Evolutionary conservation across 2,113 vertebrate genomes (phyloP).

Genomic region (Erinaceus europaeus): DNA sequence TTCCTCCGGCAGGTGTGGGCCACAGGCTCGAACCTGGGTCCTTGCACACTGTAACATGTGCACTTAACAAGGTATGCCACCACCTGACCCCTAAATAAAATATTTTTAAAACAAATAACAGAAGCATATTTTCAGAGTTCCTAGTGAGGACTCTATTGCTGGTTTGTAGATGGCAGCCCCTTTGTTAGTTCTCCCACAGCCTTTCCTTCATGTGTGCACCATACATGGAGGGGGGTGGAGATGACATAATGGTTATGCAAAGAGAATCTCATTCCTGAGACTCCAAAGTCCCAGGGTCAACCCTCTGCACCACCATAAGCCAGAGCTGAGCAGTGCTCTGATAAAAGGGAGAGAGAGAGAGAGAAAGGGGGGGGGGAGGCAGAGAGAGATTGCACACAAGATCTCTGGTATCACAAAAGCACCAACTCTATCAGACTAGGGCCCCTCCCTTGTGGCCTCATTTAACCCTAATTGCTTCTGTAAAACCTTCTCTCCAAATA

Average conservation of each 20-base stretch:
- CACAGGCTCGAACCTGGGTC: no score
- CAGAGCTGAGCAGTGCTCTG: no score
- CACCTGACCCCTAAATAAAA: no score
- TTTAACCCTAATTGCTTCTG: background rate
- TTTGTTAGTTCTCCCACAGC: fast-evolving
- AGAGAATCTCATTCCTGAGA: no score
- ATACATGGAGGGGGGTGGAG: no score
- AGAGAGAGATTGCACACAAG: no score
- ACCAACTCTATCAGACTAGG: background rate
- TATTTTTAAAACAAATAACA: background rate
- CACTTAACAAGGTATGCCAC: no score
- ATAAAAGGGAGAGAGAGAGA: background rate
- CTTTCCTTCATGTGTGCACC: background rate
- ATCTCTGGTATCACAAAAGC: background rate
- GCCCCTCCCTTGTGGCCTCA: background rate
- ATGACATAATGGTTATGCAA: no score
- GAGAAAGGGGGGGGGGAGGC: background rate
- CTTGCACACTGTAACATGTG: no score
- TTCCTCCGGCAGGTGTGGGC: no score
- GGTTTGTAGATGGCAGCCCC: background rate
- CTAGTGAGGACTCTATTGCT: background rate
- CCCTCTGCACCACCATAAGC: no score
- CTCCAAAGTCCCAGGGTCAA: no score
- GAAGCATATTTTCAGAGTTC: background rate
- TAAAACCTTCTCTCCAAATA: background rate